Base-by-base conservation (phyloP, 2,113 vertebrate species). In the Ceyx melanurus region DNA sequence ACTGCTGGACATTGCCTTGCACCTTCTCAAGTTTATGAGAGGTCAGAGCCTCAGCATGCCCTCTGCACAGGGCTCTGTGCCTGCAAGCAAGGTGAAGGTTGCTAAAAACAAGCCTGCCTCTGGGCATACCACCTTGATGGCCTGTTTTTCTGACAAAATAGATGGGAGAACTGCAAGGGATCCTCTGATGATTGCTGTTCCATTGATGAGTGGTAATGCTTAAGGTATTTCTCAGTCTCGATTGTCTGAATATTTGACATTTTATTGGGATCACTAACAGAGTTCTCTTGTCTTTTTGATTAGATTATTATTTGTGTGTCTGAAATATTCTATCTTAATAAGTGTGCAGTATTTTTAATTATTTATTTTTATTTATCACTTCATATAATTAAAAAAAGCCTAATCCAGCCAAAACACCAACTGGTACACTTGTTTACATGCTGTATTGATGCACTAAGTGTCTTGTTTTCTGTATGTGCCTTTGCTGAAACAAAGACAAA, bases 271-370 rank as follows among this genome's bases (percentile, higher is more conserved):
- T 76, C 40, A 13, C 48, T 51, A 5, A 26, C 26, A 48, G 11
- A 17, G 50, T 25, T 12, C 5, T 58, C 37, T 58, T 74, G 51
- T 33, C 28, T 77, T 80, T 81, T 45, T 42, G 18, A 51, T 70
- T 73, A 3, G 4, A 17, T 33, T 35, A 61, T 8, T 54, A 3
- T 62, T 57, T 53, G 10, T 74, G 31, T 19, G 11, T 45, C 28
- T 83, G 79, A 62, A 80, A 42, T 22, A n/a, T 2, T 91, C 40
- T 12, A 4, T 42, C 6, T 43, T 61, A 17, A 33, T 31, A 22
- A 23, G 4, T 4, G 6, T 0, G 0, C 18, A 17, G 19, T 0
- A 2, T 42, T 74, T 35, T 35, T 35, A 51, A 31, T 84, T 75
- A 90, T 88, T 90, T 92, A 89, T 88, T 76, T 88, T 13, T 48